These are phyloP conservation scores for Ametastegia equiseti DNA, from an alignment of 2,888 invertebrate genomes.

Conservation along the genomic window DNA sequence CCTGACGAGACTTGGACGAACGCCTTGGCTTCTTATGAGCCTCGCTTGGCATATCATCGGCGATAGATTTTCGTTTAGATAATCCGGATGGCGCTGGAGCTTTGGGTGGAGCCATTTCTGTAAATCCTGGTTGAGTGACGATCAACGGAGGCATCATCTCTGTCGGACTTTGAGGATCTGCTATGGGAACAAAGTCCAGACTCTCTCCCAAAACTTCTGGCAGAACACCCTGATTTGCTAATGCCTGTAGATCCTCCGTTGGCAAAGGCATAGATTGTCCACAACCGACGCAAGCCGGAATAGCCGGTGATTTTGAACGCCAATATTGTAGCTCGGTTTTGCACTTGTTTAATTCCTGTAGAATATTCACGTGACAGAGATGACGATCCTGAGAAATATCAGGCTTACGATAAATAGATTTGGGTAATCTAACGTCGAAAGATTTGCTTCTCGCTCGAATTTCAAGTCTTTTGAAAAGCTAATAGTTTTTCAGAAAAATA, in stretches of 20 bases:
- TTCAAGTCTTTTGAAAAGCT: too few species aligned
- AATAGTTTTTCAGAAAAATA: too few species aligned
- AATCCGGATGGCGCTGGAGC: slow-evolving; percentile 65
- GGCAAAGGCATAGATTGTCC: slow-evolving; percentile 81
- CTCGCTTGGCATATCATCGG: slow-evolving; percentile 63
- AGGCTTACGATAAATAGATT: background rate
- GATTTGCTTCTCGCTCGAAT: background rate
- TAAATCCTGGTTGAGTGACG: slow-evolving; percentile 50
- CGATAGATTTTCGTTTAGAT: slow-evolving; percentile 69
- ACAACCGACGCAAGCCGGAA: slow-evolving; percentile 86
- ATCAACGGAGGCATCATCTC: slow-evolving; percentile 60
- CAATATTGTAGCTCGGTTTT: slow-evolving; percentile 95
- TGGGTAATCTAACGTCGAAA: background rate
- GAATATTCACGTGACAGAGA: slow-evolving; percentile 50
- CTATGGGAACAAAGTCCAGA: slow-evolving; percentile 75
- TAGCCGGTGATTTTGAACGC: slow-evolving; percentile 92
- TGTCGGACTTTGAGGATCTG: slow-evolving; percentile 69
- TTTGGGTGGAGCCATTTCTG: slow-evolving; percentile 72
- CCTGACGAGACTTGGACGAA: slow-evolving; percentile 70
- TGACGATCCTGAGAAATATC: slow-evolving; percentile 44
- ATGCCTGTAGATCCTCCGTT: slow-evolving; percentile 80
- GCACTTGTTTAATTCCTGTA: slow-evolving; percentile 92
- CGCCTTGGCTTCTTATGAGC: slow-evolving; percentile 69
- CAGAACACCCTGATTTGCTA: slow-evolving; percentile 80
- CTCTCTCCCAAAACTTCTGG: slow-evolving; percentile 77